phyloP scores from a whole-genome alignment of 2,113 vertebrate species.

The Pachyramphus minor region DNA sequence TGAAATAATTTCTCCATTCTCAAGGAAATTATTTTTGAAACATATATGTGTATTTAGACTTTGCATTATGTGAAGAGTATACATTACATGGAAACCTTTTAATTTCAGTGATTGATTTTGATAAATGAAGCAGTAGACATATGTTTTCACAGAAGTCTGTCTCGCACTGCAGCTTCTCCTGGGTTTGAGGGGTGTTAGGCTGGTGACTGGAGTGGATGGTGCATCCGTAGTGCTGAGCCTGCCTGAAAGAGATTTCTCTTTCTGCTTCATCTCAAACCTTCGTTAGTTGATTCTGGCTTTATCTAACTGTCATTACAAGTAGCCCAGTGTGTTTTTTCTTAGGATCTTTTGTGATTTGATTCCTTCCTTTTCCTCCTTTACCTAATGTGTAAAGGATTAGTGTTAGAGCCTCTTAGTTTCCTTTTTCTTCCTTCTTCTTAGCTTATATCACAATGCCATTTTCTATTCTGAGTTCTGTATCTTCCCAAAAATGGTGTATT shows the following conservation, averaged over 20 bases:
- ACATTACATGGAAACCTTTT: neutral
- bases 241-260: neutral
- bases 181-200: neutral
- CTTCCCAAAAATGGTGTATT: neutral
- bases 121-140: neutral
- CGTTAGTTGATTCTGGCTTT: neutral
- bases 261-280: neutral
- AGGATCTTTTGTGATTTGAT: neutral
- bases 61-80: neutral
- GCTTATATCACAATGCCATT: neutral
- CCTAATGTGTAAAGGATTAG: neutral
- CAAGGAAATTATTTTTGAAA: neutral
- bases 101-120: neutral
- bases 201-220: neutral
- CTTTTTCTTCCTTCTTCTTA: neutral
- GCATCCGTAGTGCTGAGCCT: neutral
- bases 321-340: neutral
- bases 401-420: neutral
- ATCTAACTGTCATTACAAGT: neutral
- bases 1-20: neutral
- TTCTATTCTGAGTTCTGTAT: neutral
- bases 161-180: neutral
- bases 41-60: neutral
- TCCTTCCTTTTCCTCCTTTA: neutral
- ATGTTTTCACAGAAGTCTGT: neutral